Evolutionary conservation across 1,140 invertebrate species (phyloP).

Genomic region (Platyscapa corneri): DNA sequence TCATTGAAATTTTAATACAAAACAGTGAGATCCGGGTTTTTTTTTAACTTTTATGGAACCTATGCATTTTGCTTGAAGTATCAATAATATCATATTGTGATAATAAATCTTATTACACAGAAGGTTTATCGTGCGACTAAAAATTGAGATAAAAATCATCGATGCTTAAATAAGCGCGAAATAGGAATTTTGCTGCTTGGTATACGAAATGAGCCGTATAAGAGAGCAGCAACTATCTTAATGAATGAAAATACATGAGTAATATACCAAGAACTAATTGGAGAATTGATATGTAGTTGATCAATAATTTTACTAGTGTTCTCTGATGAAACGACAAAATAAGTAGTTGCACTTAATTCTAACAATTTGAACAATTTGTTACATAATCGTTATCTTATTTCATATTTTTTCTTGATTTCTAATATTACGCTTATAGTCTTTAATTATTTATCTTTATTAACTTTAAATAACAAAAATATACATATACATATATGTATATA

Average conservation of each 20-base stretch:
- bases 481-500: too few relatives aligned
- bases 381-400: too few relatives aligned
- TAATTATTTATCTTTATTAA: too few relatives aligned
- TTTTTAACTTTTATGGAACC: not conserved
- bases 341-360: too few relatives aligned
- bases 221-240: conserved; percentile 53
- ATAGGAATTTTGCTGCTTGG: conserved; percentile 28
- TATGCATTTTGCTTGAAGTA: not conserved
- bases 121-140: not conserved
- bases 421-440: too few relatives aligned
- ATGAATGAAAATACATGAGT: conserved; percentile 62
- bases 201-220: conserved; percentile 46
- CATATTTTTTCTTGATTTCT: too few relatives aligned
- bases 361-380: too few relatives aligned
- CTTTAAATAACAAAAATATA: too few relatives aligned
- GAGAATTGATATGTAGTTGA: conserved; percentile 63
- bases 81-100: not conserved
- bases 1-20: too few relatives aligned
- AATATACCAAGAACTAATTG: conserved; percentile 54
- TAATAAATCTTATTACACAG: not conserved
- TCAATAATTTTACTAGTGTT: conserved; percentile 58
- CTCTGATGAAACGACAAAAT: too few relatives aligned
- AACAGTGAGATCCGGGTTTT: not conserved
- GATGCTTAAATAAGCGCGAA: not conserved
- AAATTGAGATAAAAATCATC: conserved; percentile 1